Base-by-base conservation (phyloP, 2,797 vertebrate species). In the Pseudomugil tenellus region DNA sequence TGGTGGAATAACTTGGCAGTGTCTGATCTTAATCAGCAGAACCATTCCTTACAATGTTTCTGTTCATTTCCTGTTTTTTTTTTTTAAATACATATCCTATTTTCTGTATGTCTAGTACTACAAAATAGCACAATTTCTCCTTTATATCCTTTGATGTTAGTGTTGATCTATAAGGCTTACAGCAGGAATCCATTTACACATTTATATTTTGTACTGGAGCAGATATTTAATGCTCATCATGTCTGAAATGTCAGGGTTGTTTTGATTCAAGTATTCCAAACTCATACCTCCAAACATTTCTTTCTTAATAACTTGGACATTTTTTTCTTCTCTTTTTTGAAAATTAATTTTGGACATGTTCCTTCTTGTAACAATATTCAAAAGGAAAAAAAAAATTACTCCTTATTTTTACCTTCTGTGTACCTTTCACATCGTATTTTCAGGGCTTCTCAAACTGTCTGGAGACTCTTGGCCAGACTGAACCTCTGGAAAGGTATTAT, bases 81-180 rank as follows among this genome's bases (percentile, higher is more conserved):
- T 62, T 54, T 41, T n/a, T n/a, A n/a, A n/a, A n/a, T 60, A 70
- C 65, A 39, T 64, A 31, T 52, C 55, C 58, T 32, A 56, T 71
- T 78, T 52, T 28, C 56, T 17, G 59, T 75, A 41, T 69, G 70
- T 82, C 60, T 67, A 72, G 84, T 72, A 73, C 70, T 73, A 77
- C 34, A 28, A 79, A 83, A 78, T 70, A 74, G 60, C 76, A 81
- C 39, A 63, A 54, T 79, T 76, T 85, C 68, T 87, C 65, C 85
- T 87, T 87, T 88, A 55, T 72, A 84, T 76, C 64, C 61, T 61
- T 70, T 79, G 81, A 78, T 77, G 87, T 87, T 70, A 76, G 63
- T 8, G 55, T 23, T 26, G 14, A 81, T 88, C 77, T 74, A 72
- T 89, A 84, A 81, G 51, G 10, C 35, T 0, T 70, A 68, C 84